Evolutionary conservation across 2,888 invertebrate genomes (phyloP).

Genomic region (Cremastinae sp.): DNA sequence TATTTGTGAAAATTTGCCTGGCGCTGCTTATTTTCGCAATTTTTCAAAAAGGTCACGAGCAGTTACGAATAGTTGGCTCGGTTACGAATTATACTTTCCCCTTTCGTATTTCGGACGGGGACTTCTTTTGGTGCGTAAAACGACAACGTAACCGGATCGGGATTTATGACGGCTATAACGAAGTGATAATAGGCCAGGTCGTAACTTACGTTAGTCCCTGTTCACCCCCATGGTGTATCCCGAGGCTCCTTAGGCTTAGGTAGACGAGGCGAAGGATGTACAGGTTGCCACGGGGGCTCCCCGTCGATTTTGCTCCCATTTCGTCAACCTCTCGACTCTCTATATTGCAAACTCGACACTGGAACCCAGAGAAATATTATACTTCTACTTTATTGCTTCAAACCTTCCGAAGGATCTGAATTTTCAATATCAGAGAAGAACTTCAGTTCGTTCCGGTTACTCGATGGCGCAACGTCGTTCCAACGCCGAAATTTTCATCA

Average conservation of each 20-base stretch:
- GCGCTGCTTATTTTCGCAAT: slow-evolving; percentile 17
- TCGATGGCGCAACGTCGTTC: slow-evolving; percentile 47
- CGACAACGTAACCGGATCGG: slow-evolving; percentile 69
- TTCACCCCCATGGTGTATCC: slow-evolving; percentile 64
- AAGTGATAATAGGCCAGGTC: slow-evolving; percentile 77
- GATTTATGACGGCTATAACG: slow-evolving; percentile 78
- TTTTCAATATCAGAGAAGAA: slow-evolving; percentile 40
- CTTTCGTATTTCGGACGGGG: slow-evolving; percentile 42
- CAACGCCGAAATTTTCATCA: neutral
- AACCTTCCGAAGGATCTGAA: slow-evolving; percentile 47
- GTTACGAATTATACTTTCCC: slow-evolving; percentile 27
- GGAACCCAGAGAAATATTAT: slow-evolving; percentile 60
- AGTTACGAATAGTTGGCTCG: slow-evolving; percentile 53
- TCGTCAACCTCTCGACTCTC: slow-evolving; percentile 64
- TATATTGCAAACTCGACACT: slow-evolving; percentile 59
- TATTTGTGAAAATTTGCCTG: slow-evolving; percentile 39
- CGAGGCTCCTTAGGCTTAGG: slow-evolving; percentile 63
- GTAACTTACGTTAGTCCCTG: slow-evolving; percentile 69
- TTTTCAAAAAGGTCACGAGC: slow-evolving; percentile 41
- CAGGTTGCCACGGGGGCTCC: slow-evolving; percentile 70
- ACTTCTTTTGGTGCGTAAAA: slow-evolving; percentile 50
- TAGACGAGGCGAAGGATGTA: slow-evolving; percentile 64
- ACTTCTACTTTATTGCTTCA: slow-evolving; percentile 50
- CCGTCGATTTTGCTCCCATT: slow-evolving; percentile 74
- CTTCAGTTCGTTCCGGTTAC: slow-evolving; percentile 59